phyloP scores from a whole-genome alignment of 1,140 invertebrate species.

The Caerostris extrusa region DNA sequence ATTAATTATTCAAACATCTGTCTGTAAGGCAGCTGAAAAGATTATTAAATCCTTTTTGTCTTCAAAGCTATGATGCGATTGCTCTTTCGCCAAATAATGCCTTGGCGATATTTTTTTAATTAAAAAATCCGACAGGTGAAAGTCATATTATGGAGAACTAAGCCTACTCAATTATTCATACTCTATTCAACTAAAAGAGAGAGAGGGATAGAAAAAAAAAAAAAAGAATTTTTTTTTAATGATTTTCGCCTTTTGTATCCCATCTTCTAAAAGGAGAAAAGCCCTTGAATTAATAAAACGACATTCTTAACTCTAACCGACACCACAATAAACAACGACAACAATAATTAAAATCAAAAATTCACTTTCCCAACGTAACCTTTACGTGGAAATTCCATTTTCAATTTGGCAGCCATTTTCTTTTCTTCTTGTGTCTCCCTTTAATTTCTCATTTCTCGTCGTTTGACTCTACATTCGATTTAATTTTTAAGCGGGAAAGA shows the following conservation, averaged over 20 bases:
- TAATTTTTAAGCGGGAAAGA: not conserved
- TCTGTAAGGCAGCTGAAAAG: not conserved
- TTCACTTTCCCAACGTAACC: not conserved
- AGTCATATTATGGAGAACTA: not conserved
- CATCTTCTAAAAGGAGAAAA: not conserved
- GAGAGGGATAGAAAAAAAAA: not conserved
- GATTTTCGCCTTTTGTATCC: not conserved
- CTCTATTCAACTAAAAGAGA: not conserved
- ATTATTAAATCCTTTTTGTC: not conserved
- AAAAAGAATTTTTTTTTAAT: not conserved
- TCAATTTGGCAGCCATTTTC: not conserved
- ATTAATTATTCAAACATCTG: not conserved
- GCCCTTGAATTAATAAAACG: conserved; percentile 36
- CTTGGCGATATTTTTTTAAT: conserved; percentile 19
- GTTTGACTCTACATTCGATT: not conserved
- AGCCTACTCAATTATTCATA: conserved; percentile 24
- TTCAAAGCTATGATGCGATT: not conserved
- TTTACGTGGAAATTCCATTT: not conserved
- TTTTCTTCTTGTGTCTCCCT: not conserved
- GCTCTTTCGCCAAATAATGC: not conserved
- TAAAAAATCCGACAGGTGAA: not conserved
- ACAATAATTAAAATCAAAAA: conserved; percentile 40
- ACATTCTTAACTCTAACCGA: conserved; percentile 14
- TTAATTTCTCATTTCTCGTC: not conserved
- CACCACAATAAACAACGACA: not conserved